These are phyloP conservation scores for Epirrita christyi DNA, from an alignment of 2,888 invertebrate species.

Conservation along the genomic window DNA sequence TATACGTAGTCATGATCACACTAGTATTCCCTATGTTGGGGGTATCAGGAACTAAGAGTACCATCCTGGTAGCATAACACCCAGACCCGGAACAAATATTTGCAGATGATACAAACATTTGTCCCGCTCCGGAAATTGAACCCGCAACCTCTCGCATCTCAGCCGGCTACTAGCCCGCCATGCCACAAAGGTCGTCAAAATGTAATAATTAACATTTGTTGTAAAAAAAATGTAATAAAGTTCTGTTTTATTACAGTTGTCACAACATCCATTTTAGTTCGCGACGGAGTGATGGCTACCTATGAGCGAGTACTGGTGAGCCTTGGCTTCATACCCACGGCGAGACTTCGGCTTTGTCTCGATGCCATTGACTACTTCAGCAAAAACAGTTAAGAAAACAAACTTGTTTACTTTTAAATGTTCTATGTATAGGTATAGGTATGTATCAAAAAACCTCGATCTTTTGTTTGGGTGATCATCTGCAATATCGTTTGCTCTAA, in stretches of 20 bases:
- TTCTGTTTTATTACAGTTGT: conserved; percentile 60
- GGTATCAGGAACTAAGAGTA: too few species aligned
- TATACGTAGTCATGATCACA: too few species aligned
- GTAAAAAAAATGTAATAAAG: conserved; percentile 23
- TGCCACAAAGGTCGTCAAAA: too few species aligned
- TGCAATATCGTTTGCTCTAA: conserved; percentile 27
- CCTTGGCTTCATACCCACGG: conserved; percentile 85
- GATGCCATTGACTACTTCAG: conserved; percentile 88
- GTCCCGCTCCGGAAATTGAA: too few species aligned
- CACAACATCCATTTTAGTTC: conserved; percentile 80
- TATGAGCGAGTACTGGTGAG: conserved; percentile 86
- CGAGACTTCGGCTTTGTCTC: conserved; percentile 86
- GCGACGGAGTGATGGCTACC: conserved; percentile 85
- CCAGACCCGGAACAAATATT: too few species aligned
- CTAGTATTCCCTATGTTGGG: too few species aligned
- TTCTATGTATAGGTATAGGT: conserved; percentile 5
- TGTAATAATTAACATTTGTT: too few species aligned
- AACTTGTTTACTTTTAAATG: conserved; percentile 23
- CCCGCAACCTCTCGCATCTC: too few species aligned
- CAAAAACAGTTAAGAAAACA: conserved; percentile 84
- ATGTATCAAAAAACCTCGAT: conserved; percentile 27
- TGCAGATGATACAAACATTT: too few species aligned
- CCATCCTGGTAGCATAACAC: too few species aligned
- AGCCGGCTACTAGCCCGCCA: too few species aligned
- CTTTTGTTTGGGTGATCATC: conserved; percentile 29